phyloP scores from a whole-genome alignment of 92 coral and sea anemone species.

The Epizoanthus illoricatus region DNA sequence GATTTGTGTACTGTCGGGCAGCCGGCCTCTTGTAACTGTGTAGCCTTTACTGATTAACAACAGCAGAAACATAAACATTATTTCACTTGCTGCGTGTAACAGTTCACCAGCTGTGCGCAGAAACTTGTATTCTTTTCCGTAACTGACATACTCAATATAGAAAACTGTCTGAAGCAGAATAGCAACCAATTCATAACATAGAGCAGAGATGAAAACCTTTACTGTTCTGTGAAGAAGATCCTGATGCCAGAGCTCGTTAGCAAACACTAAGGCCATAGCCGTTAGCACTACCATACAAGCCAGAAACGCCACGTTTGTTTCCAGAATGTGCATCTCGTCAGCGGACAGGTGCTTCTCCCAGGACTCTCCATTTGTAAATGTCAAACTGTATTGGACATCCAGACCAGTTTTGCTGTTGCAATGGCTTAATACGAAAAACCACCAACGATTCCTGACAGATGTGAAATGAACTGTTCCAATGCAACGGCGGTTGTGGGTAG shows the following conservation, averaged over 20 bases:
- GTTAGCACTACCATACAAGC: constrained; percentile 30
- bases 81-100: constrained; percentile 63
- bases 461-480: constrained; percentile 53
- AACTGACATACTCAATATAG: constrained; percentile 32
- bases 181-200: constrained; percentile 50
- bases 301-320: constrained; percentile 36
- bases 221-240: constrained; percentile 60
- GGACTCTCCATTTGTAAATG: constrained; percentile 60
- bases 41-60: constrained; percentile 66
- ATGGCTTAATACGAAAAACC: constrained; percentile 70
- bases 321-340: constrained; percentile 51
- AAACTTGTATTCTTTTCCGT: constrained; percentile 32
- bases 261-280: constrained; percentile 24
- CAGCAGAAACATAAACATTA: constrained; percentile 46
- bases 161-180: constrained; percentile 43
- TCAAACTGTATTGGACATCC: constrained; percentile 52
- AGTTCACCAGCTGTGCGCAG: constrained; percentile 33
- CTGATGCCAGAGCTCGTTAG: constrained; percentile 35
- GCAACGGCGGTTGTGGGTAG: constrained; percentile 53
- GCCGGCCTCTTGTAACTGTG: constrained; percentile 61
- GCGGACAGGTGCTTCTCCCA: constrained; percentile 70
- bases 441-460: constrained; percentile 55
- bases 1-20: constrained; percentile 33
- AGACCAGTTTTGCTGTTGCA: constrained; percentile 59
- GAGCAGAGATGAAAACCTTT: constrained; percentile 52